Conservation (phyloP, 2,888 invertebrate genomes). For the Fragum whitleyi region DNA sequence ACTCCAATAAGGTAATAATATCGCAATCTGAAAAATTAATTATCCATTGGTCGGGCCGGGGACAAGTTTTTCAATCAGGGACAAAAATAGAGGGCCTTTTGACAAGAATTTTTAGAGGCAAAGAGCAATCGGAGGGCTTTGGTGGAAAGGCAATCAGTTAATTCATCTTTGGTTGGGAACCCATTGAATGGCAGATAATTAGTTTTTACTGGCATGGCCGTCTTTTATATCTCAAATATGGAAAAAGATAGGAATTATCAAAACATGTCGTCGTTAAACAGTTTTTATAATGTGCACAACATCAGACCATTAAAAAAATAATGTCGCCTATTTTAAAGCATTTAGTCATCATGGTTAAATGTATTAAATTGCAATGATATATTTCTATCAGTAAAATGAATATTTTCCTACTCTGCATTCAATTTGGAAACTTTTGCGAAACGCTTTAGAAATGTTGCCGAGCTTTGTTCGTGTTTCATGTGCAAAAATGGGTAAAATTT, state of each 20-base stretch:
- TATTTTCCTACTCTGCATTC: too few relatives aligned
- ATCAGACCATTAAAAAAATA: background rate
- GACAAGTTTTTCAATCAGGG: constrained; percentile 63
- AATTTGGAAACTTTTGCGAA: too few relatives aligned
- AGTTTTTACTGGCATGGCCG: constrained; percentile 42
- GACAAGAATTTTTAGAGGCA: constrained; percentile 39
- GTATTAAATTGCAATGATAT: background rate
- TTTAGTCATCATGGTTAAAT: background rate
- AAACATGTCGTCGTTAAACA: constrained; percentile 13
- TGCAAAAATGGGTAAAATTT: too few relatives aligned
- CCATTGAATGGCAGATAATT: constrained; percentile 37
- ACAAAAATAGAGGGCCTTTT: constrained; percentile 52
- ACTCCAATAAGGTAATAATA: constrained; percentile 69
- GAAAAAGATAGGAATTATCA: constrained; percentile 13
- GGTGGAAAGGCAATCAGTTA: constrained; percentile 58
- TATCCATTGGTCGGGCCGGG: constrained; percentile 62
- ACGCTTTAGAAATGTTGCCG: too few relatives aligned
- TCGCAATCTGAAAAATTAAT: constrained; percentile 71
- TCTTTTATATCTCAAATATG: constrained; percentile 36
- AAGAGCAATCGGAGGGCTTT: constrained; percentile 35
- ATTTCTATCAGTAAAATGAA: background rate
- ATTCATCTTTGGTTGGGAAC: constrained; percentile 41
- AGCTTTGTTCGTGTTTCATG: too few relatives aligned
- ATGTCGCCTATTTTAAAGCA: background rate
- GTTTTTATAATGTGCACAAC: constrained; percentile 1